phyloP scores from a whole-genome alignment of 1,140 invertebrate species.

The Neodiprion virginianus region DNA sequence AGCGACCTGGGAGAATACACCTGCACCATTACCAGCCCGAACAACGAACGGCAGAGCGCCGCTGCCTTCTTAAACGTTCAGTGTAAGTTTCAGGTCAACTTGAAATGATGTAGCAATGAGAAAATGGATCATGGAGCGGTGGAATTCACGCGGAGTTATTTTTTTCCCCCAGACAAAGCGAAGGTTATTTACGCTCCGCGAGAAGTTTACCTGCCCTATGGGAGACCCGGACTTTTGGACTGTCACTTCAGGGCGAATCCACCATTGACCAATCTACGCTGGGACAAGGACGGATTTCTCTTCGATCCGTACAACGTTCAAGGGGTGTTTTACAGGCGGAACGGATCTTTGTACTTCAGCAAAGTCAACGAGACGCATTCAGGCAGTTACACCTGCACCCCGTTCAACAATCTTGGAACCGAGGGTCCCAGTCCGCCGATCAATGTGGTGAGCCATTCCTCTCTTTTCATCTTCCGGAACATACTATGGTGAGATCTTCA shows the following conservation, averaged over 20 bases:
- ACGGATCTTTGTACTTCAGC: constrained; percentile 87
- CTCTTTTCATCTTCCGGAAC: no score
- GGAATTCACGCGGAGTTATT: neutral
- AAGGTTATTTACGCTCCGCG: constrained; percentile 89
- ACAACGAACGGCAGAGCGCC: constrained; percentile 83
- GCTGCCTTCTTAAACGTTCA: constrained; percentile 92
- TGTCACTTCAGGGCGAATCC: constrained; percentile 95
- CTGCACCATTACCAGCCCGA: constrained; percentile 83
- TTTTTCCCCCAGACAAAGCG: constrained; percentile 78
- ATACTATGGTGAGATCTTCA: neutral
- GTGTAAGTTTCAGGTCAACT: constrained; percentile 71
- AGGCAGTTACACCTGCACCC: constrained; percentile 88
- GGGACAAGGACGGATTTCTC: constrained; percentile 93
- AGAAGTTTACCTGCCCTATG: constrained; percentile 86
- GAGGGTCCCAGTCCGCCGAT: constrained; percentile 85
- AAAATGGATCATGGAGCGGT: neutral
- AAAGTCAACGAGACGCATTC: constrained; percentile 81
- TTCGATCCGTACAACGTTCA: constrained; percentile 91
- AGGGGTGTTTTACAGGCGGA: constrained; percentile 83
- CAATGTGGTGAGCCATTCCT: constrained; percentile 67
- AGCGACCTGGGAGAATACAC: constrained; percentile 88
- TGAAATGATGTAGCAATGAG: neutral
- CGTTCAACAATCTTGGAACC: constrained; percentile 88
- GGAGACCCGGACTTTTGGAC: constrained; percentile 88
- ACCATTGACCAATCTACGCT: constrained; percentile 87